Evolutionary conservation across 2,113 vertebrate species (phyloP).

Genomic region (Phalacrocorax carbo): DNA sequence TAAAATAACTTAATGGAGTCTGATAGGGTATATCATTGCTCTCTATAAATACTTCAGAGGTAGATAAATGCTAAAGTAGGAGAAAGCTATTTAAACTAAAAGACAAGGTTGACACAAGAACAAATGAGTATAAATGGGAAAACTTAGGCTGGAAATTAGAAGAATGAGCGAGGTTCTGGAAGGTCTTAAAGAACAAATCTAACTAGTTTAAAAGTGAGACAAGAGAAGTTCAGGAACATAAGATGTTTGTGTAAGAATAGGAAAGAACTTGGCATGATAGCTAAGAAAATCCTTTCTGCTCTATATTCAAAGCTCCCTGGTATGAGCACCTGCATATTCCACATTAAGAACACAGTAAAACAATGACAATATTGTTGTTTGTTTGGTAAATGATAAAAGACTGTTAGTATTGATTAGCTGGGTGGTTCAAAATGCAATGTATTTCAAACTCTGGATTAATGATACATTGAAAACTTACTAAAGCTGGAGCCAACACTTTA

Average conservation of each 20-base stretch:
- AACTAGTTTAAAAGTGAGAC: constrained; percentile 19
- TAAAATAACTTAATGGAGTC: constrained; percentile 60
- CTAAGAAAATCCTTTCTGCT: not conserved
- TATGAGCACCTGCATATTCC: not conserved
- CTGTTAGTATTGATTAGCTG: not conserved
- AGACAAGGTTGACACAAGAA: constrained; percentile 58
- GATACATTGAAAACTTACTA: not conserved
- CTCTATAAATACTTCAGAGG: constrained; percentile 63
- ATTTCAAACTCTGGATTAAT: not conserved
- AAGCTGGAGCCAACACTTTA: not conserved
- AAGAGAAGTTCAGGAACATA: not conserved
- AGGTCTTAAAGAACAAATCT: constrained; percentile 1
- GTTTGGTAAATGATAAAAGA: not conserved
- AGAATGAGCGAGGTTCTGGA: constrained; percentile 2
- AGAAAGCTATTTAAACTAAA: constrained; percentile 56
- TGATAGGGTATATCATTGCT: constrained; percentile 47
- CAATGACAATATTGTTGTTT: not conserved
- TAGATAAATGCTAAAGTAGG: constrained; percentile 46
- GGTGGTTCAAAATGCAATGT: not conserved
- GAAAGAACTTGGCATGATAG: not conserved
- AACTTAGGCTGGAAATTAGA: constrained; percentile 3
- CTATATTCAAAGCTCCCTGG: not conserved
- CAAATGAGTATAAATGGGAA: constrained; percentile 43
- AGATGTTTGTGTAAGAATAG: not conserved
- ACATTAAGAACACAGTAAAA: not conserved